Conservation (phyloP, 2,888 invertebrate genomes). For the Phalera bucephala region DNA sequence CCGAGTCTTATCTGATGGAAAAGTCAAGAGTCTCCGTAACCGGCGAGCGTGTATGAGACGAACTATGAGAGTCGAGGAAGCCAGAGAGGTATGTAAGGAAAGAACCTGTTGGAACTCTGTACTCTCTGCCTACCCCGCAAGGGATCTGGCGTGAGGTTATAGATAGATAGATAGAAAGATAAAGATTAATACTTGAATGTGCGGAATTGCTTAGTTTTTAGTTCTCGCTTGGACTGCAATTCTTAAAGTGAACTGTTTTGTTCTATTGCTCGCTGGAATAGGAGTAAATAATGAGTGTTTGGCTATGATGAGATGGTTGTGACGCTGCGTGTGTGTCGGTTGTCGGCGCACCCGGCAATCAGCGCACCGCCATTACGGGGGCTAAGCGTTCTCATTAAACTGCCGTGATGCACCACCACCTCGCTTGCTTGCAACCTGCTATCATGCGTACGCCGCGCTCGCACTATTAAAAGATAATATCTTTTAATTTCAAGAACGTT, state of each 20-base stretch:
- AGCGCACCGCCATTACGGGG: constrained; percentile 55
- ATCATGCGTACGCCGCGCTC: constrained; percentile 31
- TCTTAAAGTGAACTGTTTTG: constrained; percentile 36
- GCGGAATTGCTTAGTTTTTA: no score
- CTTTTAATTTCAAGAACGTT: constrained; percentile 50
- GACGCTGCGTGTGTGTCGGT: constrained; percentile 46
- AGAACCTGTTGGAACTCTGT: no score
- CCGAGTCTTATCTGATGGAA: no score
- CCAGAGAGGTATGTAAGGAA: no score
- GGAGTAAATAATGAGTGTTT: constrained; percentile 49
- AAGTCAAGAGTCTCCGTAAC: no score
- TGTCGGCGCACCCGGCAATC: constrained; percentile 56
- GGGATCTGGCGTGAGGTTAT: no score
- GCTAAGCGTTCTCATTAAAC: constrained; percentile 67
- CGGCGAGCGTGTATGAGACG: no score
- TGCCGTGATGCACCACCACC: constrained; percentile 39
- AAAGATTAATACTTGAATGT: no score
- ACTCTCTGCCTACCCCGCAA: no score
- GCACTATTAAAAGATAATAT: constrained; percentile 50
- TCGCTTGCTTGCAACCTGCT: constrained; percentile 22
- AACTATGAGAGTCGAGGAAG: no score
- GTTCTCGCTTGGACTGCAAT: constrained; percentile 16
- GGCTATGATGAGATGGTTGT: constrained; percentile 46
- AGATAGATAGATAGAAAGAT: no score
- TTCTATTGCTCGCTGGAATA: constrained; percentile 40